Evolutionary conservation across 2,113 vertebrate species (phyloP).

Genomic region (Brachyhypopomus occidentalis): DNA sequence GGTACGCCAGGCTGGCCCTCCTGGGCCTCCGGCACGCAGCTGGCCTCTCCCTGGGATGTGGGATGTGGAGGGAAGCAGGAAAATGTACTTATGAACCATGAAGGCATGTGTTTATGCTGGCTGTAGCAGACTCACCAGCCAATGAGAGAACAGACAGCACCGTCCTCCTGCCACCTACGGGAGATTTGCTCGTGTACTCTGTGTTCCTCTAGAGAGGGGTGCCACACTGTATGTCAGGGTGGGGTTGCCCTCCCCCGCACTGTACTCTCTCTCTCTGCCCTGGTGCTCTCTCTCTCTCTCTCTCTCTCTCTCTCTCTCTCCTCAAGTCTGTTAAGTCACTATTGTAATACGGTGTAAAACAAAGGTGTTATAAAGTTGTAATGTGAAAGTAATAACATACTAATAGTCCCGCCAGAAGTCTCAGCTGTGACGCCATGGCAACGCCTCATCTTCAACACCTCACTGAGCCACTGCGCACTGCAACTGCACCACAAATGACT

Average conservation of each 20-base stretch:
- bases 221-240: neutral
- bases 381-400: constrained; percentile 21
- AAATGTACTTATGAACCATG: constrained; percentile 84
- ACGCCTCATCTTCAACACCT: constrained; percentile 13
- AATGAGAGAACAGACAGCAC: constrained; percentile 76
- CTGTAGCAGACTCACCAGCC: constrained; percentile 76
- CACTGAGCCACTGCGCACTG: constrained; percentile 9
- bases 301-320: neutral
- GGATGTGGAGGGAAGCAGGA: constrained; percentile 77
- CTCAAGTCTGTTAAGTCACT: neutral
- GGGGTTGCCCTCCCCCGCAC: too few relatives aligned
- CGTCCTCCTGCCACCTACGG: constrained; percentile 46
- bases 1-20: too few relatives aligned
- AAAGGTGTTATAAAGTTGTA: neutral
- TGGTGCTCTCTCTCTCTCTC: neutral
- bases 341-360: neutral
- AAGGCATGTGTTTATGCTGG: constrained; percentile 85
- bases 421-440: constrained; percentile 5
- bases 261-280: neutral
- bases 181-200: neutral
- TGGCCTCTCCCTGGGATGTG: constrained; percentile 73
- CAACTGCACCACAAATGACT: constrained; percentile 23
- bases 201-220: neutral
- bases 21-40: too few relatives aligned
- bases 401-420: neutral